Evolutionary conservation across 2,113 vertebrate species (phyloP).

Genomic region (Uria aalge): DNA sequence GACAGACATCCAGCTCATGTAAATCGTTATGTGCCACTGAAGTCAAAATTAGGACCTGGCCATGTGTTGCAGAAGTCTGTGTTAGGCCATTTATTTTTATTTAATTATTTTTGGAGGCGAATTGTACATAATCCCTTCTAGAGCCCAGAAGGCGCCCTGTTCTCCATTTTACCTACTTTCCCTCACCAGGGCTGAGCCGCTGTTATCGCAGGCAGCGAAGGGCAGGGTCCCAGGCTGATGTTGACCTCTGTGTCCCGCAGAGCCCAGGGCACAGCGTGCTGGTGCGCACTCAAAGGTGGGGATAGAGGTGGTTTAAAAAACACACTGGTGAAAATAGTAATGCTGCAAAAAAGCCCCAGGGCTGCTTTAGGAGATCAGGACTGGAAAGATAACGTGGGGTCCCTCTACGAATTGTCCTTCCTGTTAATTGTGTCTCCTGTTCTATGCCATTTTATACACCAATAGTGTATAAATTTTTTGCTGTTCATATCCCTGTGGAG

Average conservation of each 20-base stretch:
- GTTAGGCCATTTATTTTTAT: background rate
- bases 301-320: background rate
- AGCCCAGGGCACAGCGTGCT: background rate
- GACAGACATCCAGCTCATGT: background rate
- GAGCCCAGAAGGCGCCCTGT: background rate
- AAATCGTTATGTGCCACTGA: background rate
- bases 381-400: background rate
- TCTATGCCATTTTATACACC: background rate
- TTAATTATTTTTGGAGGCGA: background rate
- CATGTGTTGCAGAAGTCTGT: background rate
- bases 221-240: background rate
- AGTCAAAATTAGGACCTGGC: background rate
- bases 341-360: background rate
- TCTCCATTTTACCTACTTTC: background rate
- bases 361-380: background rate
- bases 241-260: background rate
- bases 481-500: background rate
- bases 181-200: background rate
- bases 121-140: accelerated
- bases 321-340: background rate
- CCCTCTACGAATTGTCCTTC: background rate
- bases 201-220: background rate
- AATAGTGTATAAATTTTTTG: background rate
- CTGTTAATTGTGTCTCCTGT: background rate
- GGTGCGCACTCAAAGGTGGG: accelerated